Base-by-base conservation (phyloP, 2,797 vertebrate genomes). In the Apogon hyalosoma region DNA sequence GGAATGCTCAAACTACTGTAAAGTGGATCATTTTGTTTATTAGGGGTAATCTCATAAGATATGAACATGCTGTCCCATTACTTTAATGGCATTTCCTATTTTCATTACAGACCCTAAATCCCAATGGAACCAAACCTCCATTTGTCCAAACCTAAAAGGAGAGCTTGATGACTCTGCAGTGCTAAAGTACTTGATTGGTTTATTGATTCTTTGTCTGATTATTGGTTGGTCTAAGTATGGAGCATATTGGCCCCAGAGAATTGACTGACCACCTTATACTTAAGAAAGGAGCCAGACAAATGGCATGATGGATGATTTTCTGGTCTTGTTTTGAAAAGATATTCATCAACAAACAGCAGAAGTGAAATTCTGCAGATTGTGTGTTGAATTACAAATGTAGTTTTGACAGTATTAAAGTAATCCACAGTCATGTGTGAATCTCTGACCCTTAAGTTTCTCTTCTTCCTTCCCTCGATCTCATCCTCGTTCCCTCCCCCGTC, bases 161-260 rank as follows among this genome's bases (percentile, higher is more conserved):
- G 38, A 71, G 47, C 59, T 54, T 72, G 74, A 77, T 85, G 74
- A 83, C 74, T 79, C 66, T 66, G 76, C 80, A 74, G 74, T 82
- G 78, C 79, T 79, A 74, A 78, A 83, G 73, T 62, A 68, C 86
- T 84, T 79, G 72, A 88, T 75, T 84, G 82, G 69, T 82, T 69
- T 83, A 92, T 90, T 89, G 88, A 91, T 82, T 63, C 7, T 53
- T 2, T 10, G 65, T 41, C 50, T 79, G 75, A 74, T 80, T 87
- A 86, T 77, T 65, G 70, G 79, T 12, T 57, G 47, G 28, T 46
- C 42, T 80, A 68, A 86, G 63, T 69, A 70, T 60, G 63, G 67
- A 70, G 62, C 24, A 5, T 63, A 72, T 81, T 82, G 88, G 82
- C 63, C 57, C 6, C 39, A 51, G 55, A 65, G 66, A 71, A 83